phyloP scores from a whole-genome alignment of 2,888 invertebrate species.

The Drosophila merina region DNA sequence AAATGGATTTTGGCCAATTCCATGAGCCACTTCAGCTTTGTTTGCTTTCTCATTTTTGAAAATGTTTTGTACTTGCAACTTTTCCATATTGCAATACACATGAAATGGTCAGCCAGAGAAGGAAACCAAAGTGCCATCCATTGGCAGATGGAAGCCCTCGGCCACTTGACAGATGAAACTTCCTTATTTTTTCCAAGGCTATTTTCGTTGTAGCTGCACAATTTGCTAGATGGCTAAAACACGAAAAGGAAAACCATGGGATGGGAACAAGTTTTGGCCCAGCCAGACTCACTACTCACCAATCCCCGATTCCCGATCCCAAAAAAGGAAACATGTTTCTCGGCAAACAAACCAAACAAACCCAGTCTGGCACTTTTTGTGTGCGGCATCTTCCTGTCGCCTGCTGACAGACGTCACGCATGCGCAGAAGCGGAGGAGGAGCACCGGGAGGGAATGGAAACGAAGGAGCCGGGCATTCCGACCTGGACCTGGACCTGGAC shows the following conservation, averaged over 20 bases:
- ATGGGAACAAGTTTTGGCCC: constrained; percentile 63
- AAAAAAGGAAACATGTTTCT: constrained; percentile 71
- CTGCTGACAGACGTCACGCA: constrained; percentile 63
- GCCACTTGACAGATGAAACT: constrained; percentile 50
- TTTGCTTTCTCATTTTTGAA: constrained; percentile 10
- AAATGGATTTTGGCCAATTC: constrained; percentile 49
- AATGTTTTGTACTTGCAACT: constrained; percentile 52
- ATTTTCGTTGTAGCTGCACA: constrained; percentile 36
- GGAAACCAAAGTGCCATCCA: constrained; percentile 46
- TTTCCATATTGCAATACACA: constrained; percentile 37
- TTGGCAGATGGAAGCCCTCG: constrained; percentile 60
- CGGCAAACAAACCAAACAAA: constrained; percentile 33
- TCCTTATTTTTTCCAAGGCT: constrained; percentile 74
- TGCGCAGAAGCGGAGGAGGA: constrained; percentile 43
- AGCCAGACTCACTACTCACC: constrained; percentile 60
- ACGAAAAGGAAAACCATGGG: constrained; percentile 38
- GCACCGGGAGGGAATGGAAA: background rate
- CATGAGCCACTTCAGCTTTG: constrained; percentile 58
- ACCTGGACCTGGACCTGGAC: constrained; percentile 28
- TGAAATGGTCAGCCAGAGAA: constrained; percentile 22
- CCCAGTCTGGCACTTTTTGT: constrained; percentile 17
- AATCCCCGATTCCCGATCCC: constrained; percentile 41
- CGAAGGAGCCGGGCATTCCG: background rate
- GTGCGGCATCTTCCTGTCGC: constrained; percentile 55
- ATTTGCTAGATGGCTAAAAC: constrained; percentile 23